Evolutionary conservation across 2,113 vertebrate species (phyloP), one percentile per base, ranked within the genome.

Genomic region (Pollimyrus isidori): DNA sequence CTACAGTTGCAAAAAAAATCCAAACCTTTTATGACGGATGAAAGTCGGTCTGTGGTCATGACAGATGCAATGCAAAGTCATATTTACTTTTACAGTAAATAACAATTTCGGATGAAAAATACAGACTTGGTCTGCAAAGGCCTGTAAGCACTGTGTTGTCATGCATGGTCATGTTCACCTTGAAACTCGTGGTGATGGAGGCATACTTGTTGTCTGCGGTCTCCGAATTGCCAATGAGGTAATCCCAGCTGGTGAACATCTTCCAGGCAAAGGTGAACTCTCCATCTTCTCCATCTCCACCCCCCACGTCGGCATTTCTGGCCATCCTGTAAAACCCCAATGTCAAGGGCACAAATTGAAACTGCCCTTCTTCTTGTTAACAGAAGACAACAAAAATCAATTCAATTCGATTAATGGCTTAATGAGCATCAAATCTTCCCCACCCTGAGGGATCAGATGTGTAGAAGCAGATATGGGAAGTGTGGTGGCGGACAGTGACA

Each of bases 171-270:
- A 87, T 4, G 23, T 15, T 92, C 96, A 99, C 98, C 98, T 99
- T 99, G 94, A 99, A 99, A 93, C 97, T 99, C 91, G 98, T 99
- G 91, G 98, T 99, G 94, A 99, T 99, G 92, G 98, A 99, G 87
- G 96, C 98, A 3, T 96, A 99, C 69, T 99, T 99, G 95, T 98
- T 99, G 95, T 99, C 98, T 0, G 98, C 98, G 0, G 98, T 99
- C 93, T 99, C 98, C 5, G 98, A 93, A 52, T 99, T 99, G 88
- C 98, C 98, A 2, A 99, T 99, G 91, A 99, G 96, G 92, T 99
- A 99, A 93, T 99, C 98, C 98, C 98, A 99, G 94, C 98, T 99
- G 92, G 98, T 99, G 95, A 99, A 99, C 98, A 99, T 98, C 95
- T 99, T 99, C 97, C 98, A 99, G 93, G 97, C 97, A 88, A 99